Percentiles rank a stretch among this genome's conserved stretches.
Evolutionary conservation across 2,113 vertebrate genomes (phyloP).

Genomic region (Nicator chloris): DNA sequence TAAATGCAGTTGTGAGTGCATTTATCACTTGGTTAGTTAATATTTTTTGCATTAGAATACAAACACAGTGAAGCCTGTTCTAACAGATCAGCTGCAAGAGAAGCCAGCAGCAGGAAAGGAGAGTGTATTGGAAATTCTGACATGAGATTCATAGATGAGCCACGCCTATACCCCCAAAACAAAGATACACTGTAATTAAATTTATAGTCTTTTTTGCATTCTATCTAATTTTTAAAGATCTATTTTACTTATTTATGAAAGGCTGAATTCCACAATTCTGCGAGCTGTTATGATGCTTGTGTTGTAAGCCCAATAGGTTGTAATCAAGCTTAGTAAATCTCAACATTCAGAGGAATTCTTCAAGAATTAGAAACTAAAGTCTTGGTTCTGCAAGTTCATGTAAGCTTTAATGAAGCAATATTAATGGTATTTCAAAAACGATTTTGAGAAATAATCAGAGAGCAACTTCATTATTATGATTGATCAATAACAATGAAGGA

Average conservation of each 20-base stretch:
- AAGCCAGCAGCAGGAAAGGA: background rate
- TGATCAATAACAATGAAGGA: background rate
- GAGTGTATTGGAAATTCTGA: background rate
- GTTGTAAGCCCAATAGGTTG: background rate
- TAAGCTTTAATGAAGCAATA: background rate
- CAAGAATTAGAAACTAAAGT: background rate
- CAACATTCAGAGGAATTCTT: background rate
- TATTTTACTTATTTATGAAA: background rate
- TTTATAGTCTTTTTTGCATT: background rate
- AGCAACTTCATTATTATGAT: background rate
- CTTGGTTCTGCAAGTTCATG: background rate
- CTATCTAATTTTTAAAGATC: background rate
- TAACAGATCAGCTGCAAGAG: background rate
- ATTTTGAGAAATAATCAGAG: background rate
- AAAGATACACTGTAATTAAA: background rate
- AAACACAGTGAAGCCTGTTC: background rate
- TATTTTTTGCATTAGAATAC: background rate
- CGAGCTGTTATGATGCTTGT: background rate
- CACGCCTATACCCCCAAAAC: background rate
- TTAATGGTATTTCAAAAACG: background rate
- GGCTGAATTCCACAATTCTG: background rate
- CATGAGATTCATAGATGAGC: background rate
- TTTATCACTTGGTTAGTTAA: background rate
- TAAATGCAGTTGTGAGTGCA: background rate
- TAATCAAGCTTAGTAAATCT: background rate